Evolutionary conservation across 23 tunicate genomes (phyloP), one percentile per base, ranked within the genome.

Genomic region (Trididemnum nubilum): DNA sequence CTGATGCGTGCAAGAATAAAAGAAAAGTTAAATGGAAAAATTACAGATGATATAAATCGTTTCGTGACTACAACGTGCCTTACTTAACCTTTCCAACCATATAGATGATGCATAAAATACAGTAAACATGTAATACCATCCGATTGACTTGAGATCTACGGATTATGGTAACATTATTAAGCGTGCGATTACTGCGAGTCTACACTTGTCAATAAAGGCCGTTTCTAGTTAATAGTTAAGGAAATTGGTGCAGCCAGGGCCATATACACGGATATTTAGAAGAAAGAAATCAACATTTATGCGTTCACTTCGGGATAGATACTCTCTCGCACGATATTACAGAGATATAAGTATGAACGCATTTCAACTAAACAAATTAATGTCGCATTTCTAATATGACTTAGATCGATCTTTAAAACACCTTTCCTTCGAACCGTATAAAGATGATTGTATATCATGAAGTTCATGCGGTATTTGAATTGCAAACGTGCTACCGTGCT

Each of bases 71-170:
- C 26, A 15, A 12, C 67, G 67, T 21, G 67, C 26, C n/a, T n/a
- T 22, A 4, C n/a, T 15, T 61, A 61, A 61, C 67, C 67, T 61
- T 61, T 61, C n/a, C 15, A 61, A 61, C 67, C 67, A 61, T 61
- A n/a, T n/a, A 61, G 67, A 61, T 12, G 26, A 61, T 21, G 29
- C 27, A 25, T 61, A 61, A 26, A 61, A 61, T 25, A 15, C 4
- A 26, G 5, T 61, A 4, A 12, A 12, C 67, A 61, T 61, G 67
- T 12, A 21, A 61, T 21, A 61, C 26, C 67, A 61, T 12, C 5
- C 5, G 26, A 25, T 61, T 25, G 27, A 61, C 29, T 61, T 61
- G 67, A 61, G 67, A 26, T 61, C 26, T 25, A 22, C 67, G 67
- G 25, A 61, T 25, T 25, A 18, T 49, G 27, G 27, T 22, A 61